Evolutionary conservation across 2,888 invertebrate species (phyloP), one percentile per base, ranked within the genome.

Genomic region (Spilosoma lubricipeda): DNA sequence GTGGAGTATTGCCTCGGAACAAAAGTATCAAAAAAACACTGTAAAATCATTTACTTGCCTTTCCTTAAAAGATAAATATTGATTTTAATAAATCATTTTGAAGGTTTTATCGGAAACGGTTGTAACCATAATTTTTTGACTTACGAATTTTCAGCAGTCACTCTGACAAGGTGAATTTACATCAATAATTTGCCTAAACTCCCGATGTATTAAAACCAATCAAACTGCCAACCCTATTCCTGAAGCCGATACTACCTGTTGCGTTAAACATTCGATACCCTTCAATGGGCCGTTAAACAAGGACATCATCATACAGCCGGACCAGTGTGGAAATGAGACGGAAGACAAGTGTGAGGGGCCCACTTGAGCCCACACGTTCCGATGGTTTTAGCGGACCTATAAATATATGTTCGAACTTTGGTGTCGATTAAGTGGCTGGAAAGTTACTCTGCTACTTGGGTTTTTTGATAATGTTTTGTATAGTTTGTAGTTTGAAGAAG

Each of bases 241-340:
- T 86, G 90, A 91, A 93, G 88, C 92, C 95, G 92, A 95, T 95
- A 93, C 89, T 85, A 94, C 95, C 92, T 95, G 95, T 95, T 95
- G 95, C 95, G 89, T 89, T 89, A 91, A 95, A 93, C 92, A 93
- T 95, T 95, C 95, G 95, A 95, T 95, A 94, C 92, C 93, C 93
- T 95, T 94, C 95, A 94, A 95, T 95, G 95, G 94, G 88, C 91
- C 88, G 90, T 77, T 74, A 76, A 88, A 93, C 64, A 76, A 85
- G 85, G 93, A 92, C 52, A 76, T 78, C 70, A 75, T 30, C 81
- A 90, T 86, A 64, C 63, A 23, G 27, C 59, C 36, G 59, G 36
- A 63, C 70, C 63, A 56, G 63, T 7, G 88, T 77, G 80, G 20
- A 87, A 94, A 72, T 72, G 87, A 77, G 93, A 92, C 45, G 75